These are phyloP conservation scores for Scarus forsteni DNA, from an alignment of 2,797 vertebrate species.

Conservation along the genomic window DNA sequence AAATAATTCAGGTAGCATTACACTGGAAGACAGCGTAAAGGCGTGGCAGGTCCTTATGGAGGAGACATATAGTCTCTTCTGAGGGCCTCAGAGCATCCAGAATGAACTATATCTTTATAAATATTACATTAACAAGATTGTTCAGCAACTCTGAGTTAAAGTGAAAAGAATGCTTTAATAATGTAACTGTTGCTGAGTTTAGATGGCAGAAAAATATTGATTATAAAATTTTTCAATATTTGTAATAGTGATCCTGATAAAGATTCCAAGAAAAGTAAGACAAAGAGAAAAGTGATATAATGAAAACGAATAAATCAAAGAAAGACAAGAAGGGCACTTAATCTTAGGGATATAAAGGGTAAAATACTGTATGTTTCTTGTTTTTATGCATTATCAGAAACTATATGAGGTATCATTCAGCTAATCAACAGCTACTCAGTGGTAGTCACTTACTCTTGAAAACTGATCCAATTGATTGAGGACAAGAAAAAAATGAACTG, in stretches of 20 bases:
- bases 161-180: constrained; percentile 51
- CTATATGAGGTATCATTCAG: too few species aligned
- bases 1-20: constrained; percentile 2
- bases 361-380: too few species aligned
- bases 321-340: too few species aligned
- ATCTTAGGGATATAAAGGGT: too few species aligned
- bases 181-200: constrained; percentile 49
- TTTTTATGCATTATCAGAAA: too few species aligned
- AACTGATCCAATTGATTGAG: background rate
- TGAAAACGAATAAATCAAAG: too few species aligned
- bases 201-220: constrained; percentile 26
- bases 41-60: constrained; percentile 9
- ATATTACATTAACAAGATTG: constrained; percentile 50
- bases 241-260: background rate
- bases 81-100: constrained; percentile 45
- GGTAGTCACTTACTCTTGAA: background rate
- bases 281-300: background rate
- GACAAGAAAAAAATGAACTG: too few species aligned
- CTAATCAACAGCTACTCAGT: too few species aligned
- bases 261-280: background rate
- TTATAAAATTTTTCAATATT: background rate
- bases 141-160: constrained; percentile 38
- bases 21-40: constrained; percentile 1
- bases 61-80: constrained; percentile 18
- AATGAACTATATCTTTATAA: constrained; percentile 41